Base-by-base conservation (phyloP, 1,140 invertebrate species). In the Ericerus pela region DNA sequence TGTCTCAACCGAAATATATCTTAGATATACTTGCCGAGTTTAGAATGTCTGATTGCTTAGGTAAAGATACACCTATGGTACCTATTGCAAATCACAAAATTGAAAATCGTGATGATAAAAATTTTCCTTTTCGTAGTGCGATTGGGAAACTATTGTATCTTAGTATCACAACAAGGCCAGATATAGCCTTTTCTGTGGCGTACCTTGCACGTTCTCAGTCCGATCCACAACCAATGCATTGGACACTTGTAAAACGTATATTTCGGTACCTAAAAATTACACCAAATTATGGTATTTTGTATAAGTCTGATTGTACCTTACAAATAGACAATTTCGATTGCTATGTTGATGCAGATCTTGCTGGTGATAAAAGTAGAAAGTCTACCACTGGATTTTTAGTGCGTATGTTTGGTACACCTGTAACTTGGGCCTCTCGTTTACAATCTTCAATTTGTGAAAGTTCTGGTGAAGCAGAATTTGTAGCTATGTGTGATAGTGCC, bases 181-280 rank as follows among this genome's bases (percentile, higher is more conserved):
- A 71, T 57, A 62, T 72, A 8, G 52, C 62, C 1, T 70, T 61
- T 57, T 61, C 66, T 14, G 65, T 71, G 0, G 62, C 54, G 24
- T 51, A 57, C 20, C 43, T 64, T 3, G 60, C 58, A 18, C 54
- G 63, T 47, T 53, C 37, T 20, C 12, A 58, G 2, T 43, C 58
- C 24, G 58, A 59, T 27, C 51, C 53, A 22, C 20, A n/a, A 26
- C 10, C 11, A 30, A 14, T 36, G 2, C 31, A 57, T 27, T 26
- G 31, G 57, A 22, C 3, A 1, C 16, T 22, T 27, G 61, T 60
- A 1, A 66, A 69, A 52, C 52, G 60, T 14, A 58, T 71, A 1
- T 56, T 68, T 10, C 54, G 62, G 18, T 69, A 70, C 38, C 51
- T 72, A 2, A 64, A 66, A 53, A 65, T 63, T 30, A 70, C 69